These are phyloP conservation scores for Andricus curvator DNA, from an alignment of 2,888 invertebrate species.

Conservation along the genomic window DNA sequence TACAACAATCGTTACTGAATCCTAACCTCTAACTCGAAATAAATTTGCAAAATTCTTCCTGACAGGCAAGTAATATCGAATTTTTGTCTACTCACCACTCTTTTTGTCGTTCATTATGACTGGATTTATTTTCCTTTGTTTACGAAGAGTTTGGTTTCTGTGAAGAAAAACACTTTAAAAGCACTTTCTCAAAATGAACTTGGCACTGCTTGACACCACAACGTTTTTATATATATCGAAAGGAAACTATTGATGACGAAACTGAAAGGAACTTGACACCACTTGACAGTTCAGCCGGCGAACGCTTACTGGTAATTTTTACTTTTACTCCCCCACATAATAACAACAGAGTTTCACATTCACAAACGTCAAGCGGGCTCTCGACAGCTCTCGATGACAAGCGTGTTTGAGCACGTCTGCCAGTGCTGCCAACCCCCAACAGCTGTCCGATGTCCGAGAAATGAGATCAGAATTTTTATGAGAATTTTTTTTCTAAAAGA, in stretches of 20 bases:
- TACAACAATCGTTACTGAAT: not conserved
- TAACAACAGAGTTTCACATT: constrained; percentile 24
- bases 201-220: not conserved
- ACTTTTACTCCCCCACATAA: constrained; percentile 18
- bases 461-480: too few relatives aligned
- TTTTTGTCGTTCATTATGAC: constrained; percentile 50
- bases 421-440: too few relatives aligned
- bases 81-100: constrained; percentile 43
- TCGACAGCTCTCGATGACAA: too few relatives aligned
- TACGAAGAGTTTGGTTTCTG: constrained; percentile 9
- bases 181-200: constrained; percentile 19
- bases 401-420: too few relatives aligned
- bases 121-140: constrained; percentile 4
- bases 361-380: too few relatives aligned
- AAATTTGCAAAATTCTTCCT: not conserved
- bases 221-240: not conserved
- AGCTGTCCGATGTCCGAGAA: too few relatives aligned
- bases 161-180: constrained; percentile 26
- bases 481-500: too few relatives aligned
- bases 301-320: constrained; percentile 48
- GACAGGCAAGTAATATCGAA: not conserved
- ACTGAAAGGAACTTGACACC: not conserved
- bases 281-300: constrained; percentile 52
- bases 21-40: not conserved
- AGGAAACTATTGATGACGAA: too few relatives aligned